These are phyloP conservation scores for Pseudolaguvia tuberculata DNA, from an alignment of 2,113 vertebrate genomes.

Conservation along the genomic window DNA sequence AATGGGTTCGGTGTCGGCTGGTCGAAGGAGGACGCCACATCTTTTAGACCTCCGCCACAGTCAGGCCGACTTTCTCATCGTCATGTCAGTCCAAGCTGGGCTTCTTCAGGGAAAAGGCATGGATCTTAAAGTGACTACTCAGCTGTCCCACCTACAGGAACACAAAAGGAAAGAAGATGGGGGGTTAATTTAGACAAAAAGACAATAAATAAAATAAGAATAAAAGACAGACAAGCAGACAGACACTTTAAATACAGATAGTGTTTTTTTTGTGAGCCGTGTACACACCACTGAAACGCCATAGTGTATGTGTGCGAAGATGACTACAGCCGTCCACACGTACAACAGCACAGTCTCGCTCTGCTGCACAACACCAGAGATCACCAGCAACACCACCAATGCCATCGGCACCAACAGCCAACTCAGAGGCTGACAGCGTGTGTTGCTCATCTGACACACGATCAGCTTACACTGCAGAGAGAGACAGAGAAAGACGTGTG, in stretches of 20 bases:
- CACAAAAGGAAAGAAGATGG: background rate
- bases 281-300: conserved; percentile 87
- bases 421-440: conserved; percentile 83
- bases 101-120: conserved; percentile 87
- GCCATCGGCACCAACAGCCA: conserved; percentile 86
- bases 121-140: conserved; percentile 88
- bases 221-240: background rate
- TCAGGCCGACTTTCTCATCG: conserved; percentile 80
- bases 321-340: conserved; percentile 70
- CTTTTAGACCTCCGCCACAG: conserved; percentile 77
- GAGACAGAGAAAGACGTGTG: background rate
- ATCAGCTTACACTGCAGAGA: conserved; percentile 87
- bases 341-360: conserved; percentile 75
- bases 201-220: too few species aligned
- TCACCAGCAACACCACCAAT: conserved; percentile 65
- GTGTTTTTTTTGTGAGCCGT: background rate
- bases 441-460: conserved; percentile 97
- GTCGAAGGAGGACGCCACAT: conserved; percentile 56
- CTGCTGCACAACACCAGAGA: conserved; percentile 52
- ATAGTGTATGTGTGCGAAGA: conserved; percentile 88
- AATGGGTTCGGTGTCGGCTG: conserved; percentile 79
- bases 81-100: conserved; percentile 88
- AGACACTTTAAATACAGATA: too few species aligned
- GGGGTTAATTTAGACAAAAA: background rate
- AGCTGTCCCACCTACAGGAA: conserved; percentile 83